phyloP scores from a whole-genome alignment of 23 tunicate genomes.

The Halocynthia aurantium region DNA sequence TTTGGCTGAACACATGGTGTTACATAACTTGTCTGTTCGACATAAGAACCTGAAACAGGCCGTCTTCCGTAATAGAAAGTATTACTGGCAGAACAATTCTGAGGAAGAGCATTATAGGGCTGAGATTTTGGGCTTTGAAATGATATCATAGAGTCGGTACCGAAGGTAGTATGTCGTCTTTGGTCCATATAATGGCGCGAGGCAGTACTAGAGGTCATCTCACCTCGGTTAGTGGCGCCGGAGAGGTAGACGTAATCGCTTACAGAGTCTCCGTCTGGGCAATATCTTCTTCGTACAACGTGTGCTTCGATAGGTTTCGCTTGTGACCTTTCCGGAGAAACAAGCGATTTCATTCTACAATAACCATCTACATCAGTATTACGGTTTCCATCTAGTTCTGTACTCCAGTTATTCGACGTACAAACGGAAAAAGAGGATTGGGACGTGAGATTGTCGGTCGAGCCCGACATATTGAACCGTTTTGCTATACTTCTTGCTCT shows the following conservation, averaged over 20 bases:
- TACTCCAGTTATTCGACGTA: conserved; percentile 13
- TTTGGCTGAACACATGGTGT: too few relatives aligned
- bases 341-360: conserved; percentile 18
- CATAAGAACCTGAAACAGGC: conserved; percentile 2
- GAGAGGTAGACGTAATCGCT: conserved; percentile 51
- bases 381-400: conserved; percentile 5
- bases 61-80: conserved; percentile 3
- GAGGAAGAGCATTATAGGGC: too few relatives aligned
- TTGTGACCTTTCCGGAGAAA: neutral
- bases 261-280: neutral
- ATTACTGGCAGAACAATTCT: neutral
- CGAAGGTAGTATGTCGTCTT: neutral
- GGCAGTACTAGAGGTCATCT: neutral
- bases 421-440: neutral
- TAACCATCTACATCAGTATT: neutral
- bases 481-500: conserved; percentile 62
- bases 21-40: neutral
- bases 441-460: conserved; percentile 48
- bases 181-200: neutral
- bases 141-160: too few relatives aligned
- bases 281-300: neutral
- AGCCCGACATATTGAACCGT: conserved; percentile 57
- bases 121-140: too few relatives aligned
- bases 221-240: neutral
- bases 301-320: neutral